phyloP scores from a whole-genome alignment of 1,140 invertebrate genomes.

The Octopus bimaculoides region DNA sequence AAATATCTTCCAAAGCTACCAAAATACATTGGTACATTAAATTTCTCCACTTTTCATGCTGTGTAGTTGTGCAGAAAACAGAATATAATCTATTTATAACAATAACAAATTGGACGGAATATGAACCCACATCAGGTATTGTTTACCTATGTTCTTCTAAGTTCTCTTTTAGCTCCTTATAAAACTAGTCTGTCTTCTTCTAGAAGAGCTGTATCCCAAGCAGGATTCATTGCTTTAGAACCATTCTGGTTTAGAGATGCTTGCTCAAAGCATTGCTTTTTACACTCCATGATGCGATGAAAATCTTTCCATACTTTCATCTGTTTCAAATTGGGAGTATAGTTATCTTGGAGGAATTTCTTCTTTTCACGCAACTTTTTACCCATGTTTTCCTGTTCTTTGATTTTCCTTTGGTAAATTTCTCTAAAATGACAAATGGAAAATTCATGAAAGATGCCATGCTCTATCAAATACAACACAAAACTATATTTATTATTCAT shows the following conservation, averaged over 20 bases:
- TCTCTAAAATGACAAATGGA: constrained; percentile 54
- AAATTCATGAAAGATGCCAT: too few species aligned
- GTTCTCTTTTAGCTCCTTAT: too few species aligned
- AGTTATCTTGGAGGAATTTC: constrained; percentile 63
- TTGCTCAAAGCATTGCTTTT: constrained; percentile 46
- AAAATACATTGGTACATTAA: too few species aligned
- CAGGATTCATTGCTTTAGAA: constrained; percentile 28
- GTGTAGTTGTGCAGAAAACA: too few species aligned
- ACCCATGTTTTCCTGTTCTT: constrained; percentile 64
- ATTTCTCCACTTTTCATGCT: too few species aligned
- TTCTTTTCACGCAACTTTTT: constrained; percentile 64
- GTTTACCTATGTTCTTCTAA: too few species aligned
- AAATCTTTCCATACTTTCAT: constrained; percentile 69
- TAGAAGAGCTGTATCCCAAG: constrained; percentile 34
- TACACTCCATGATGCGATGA: constrained; percentile 57
- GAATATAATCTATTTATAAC: too few species aligned
- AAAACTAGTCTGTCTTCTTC: constrained; percentile 47
- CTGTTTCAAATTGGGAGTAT: constrained; percentile 63
- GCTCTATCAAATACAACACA: too few species aligned
- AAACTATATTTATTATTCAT: too few species aligned
- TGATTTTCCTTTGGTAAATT: constrained; percentile 59
- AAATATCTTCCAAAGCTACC: too few species aligned
- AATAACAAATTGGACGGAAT: too few species aligned
- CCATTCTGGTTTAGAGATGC: constrained; percentile 18
- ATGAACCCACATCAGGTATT: too few species aligned